Evolutionary conservation across 2,797 vertebrate genomes (phyloP).

Genomic region (Arctocebus calabarensis): DNA sequence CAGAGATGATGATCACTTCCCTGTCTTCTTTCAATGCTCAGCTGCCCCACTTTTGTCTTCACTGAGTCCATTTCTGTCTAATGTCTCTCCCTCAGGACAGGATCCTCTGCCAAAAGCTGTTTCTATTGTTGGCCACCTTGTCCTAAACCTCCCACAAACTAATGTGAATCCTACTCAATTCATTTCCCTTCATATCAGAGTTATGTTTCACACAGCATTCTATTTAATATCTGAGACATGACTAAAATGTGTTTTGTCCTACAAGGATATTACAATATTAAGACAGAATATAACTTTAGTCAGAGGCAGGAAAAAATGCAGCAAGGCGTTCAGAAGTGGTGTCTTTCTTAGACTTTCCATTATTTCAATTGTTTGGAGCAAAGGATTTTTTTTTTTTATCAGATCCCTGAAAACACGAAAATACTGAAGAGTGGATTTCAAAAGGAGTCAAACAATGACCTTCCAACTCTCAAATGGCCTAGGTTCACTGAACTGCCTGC

Average conservation of each 20-base stretch:
- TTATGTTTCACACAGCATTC: not conserved
- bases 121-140: no score
- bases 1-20: no score
- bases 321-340: not conserved
- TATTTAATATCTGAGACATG: not conserved
- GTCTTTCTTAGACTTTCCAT: not conserved
- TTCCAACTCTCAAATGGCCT: slow-evolving; percentile 55
- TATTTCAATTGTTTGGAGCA: not conserved
- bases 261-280: not conserved
- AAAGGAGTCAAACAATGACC: slow-evolving; percentile 79
- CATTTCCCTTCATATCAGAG: not conserved
- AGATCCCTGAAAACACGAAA: slow-evolving; percentile 9
- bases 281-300: not conserved
- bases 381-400: not conserved
- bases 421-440: slow-evolving; percentile 1
- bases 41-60: no score
- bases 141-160: not conserved
- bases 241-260: not conserved
- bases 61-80: no score
- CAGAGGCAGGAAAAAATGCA: slow-evolving; percentile 23
- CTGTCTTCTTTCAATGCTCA: no score
- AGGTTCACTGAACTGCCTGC: slow-evolving; percentile 62
- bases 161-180: slow-evolving; percentile 27
- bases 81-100: no score
- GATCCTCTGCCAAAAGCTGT: no score